Evolutionary conservation across 2,797 vertebrate species (phyloP).

Genomic region (Moxostoma hubbsi): DNA sequence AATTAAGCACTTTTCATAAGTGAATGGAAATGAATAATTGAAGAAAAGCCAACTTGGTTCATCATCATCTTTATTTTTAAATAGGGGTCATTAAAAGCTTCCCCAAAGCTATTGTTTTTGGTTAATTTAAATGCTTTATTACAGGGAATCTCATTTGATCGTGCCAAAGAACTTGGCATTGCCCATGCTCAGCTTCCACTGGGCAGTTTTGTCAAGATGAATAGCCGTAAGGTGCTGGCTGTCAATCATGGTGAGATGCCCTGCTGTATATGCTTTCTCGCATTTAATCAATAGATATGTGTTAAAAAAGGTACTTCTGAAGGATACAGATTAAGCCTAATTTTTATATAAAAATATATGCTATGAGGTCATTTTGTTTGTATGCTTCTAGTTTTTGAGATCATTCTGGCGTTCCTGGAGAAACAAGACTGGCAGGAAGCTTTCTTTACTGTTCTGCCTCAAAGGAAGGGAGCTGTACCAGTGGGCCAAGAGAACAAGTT

Average conservation of each 20-base stretch:
- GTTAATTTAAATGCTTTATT: not conserved
- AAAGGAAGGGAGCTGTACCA: conserved; percentile 89
- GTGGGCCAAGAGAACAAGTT: conserved; percentile 67
- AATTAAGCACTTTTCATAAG: not conserved
- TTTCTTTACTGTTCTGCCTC: conserved; percentile 94
- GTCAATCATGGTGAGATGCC: conserved; percentile 91
- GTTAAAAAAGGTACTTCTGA: not conserved
- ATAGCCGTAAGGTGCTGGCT: conserved; percentile 94
- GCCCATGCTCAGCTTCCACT: conserved; percentile 93
- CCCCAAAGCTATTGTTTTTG: not conserved
- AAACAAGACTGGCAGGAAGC: conserved; percentile 92
- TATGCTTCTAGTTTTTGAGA: conserved; percentile 90
- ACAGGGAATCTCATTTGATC: conserved; percentile 88
- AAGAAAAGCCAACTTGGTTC: no score
- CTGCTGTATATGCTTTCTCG: not conserved
- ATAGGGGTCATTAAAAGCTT: not conserved
- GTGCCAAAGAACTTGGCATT: conserved; percentile 87
- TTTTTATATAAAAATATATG: no score
- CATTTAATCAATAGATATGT: not conserved
- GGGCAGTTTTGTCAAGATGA: conserved; percentile 94
- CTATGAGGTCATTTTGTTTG: not conserved
- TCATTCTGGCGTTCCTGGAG: conserved; percentile 91
- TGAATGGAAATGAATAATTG: not conserved
- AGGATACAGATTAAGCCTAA: not conserved
- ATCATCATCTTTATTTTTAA: not conserved